Percentiles rank a stretch among this genome's conserved stretches.
phyloP scores from a whole-genome alignment of 2,797 vertebrate species.

The Epinephelus awoara region DNA sequence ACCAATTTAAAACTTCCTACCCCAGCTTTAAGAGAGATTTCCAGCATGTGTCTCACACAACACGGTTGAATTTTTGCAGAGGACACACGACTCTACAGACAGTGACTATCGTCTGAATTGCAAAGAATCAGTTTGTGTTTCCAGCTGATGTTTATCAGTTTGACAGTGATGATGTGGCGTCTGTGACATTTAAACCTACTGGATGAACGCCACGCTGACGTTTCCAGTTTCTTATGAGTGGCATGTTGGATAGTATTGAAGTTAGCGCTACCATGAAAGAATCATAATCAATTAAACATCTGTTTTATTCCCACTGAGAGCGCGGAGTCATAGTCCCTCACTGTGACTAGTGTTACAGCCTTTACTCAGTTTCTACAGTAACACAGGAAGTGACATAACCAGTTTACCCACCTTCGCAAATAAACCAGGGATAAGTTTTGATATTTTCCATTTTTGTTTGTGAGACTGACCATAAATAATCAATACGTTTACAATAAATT shows the following conservation, averaged over 20 bases:
- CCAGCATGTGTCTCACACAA: not conserved
- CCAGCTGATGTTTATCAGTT: slow-evolving; percentile 37
- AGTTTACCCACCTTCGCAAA: too few relatives aligned
- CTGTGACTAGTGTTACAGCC: too few relatives aligned
- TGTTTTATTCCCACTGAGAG: not conserved
- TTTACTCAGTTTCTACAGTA: too few relatives aligned
- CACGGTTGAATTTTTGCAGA: not conserved
- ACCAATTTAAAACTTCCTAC: too few relatives aligned
- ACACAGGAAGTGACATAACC: too few relatives aligned
- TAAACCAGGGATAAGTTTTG: too few relatives aligned
- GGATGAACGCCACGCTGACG: not conserved
- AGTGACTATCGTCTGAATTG: slow-evolving; percentile 11
- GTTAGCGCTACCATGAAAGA: not conserved
- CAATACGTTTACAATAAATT: not conserved
- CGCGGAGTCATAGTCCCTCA: not conserved
- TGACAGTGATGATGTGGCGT: slow-evolving; percentile 26
- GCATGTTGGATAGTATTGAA: not conserved
- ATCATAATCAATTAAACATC: not conserved
- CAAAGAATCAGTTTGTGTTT: slow-evolving; percentile 36
- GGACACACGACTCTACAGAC: not conserved
- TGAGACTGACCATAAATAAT: too few relatives aligned
- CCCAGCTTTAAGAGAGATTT: not conserved
- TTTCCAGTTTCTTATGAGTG: slow-evolving; percentile 10
- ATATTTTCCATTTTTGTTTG: too few relatives aligned
- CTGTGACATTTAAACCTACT: slow-evolving; percentile 50